Evolutionary conservation across 2,797 vertebrate species (phyloP), one percentile per base, ranked within the genome.

Genomic region (Acipenser ruthenus): DNA sequence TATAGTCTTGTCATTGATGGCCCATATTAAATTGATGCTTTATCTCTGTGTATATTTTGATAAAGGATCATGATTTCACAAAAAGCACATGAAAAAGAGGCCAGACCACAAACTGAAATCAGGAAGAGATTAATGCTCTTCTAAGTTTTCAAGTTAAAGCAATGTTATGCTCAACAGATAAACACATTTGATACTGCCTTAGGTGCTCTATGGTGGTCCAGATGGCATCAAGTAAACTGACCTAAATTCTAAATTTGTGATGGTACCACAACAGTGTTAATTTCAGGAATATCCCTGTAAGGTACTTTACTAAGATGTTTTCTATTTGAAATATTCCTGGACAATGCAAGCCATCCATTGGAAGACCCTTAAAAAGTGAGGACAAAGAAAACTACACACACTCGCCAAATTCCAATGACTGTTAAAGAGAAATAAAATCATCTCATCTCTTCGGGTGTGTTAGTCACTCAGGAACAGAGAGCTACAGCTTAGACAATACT

Each of bases 221-320:
- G 60, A 62, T 62, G 60, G 60, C 60, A 62, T 62, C 47, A 62
- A 48, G 60, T 62, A 62, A 62, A 62, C 60, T 37, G 47, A 62
- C 18, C 11, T 9, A 15, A 62, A 8, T 48, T 18, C 18, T 18
- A 62, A 62, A 62, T 62, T 23, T 62, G 60, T 48, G 47, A 62
- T 62, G 60, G 60, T 62, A 48, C 60, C 18, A 37, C 8, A 18
- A 62, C 18, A 62, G 60, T 10, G 10, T 8, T 48, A 37, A 62
- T 62, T 23, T 18, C 18, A 2, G 60, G 9, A 47, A 47, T 23
- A 62, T 48, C 47, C 18, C 10, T 62, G 6, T 7, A 15, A 58
- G 55, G 10, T 58, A 58, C 12, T 58, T 58, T 13, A 58, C 55
- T 58, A 13, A n/a, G 55, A 58, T 53, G 9, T 53, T 53, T 53